Evolutionary conservation across 2,797 vertebrate genomes (phyloP).

Genomic region (Ibycter americanus): DNA sequence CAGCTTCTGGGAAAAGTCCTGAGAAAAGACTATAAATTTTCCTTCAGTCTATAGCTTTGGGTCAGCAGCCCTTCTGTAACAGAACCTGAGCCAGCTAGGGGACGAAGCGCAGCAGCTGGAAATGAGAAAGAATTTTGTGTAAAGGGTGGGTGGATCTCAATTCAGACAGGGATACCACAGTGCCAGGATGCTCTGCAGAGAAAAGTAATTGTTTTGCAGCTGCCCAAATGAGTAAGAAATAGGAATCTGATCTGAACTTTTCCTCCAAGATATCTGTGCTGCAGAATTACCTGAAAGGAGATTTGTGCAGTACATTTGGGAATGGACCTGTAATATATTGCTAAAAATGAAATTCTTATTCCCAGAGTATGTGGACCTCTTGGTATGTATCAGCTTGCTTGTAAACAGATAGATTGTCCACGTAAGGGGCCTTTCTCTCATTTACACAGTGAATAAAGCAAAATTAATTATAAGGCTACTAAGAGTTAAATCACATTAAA

Average conservation of each 20-base stretch:
- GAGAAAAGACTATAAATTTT: neutral
- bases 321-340: neutral
- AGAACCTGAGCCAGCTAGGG: neutral
- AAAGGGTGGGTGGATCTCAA: neutral
- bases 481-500: constrained; percentile 21
- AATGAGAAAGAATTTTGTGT: neutral
- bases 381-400: neutral
- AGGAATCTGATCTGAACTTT: neutral
- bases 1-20: neutral
- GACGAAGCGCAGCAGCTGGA: neutral
- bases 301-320: neutral
- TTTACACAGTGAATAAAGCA: neutral
- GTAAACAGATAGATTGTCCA: neutral
- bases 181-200: neutral
- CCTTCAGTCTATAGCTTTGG: neutral
- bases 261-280: neutral
- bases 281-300: neutral
- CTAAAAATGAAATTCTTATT: neutral
- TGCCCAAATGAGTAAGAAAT: neutral
- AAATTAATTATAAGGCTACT: neutral
- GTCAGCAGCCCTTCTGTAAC: neutral
- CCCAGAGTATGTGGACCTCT: neutral
- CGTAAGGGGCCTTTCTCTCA: neutral
- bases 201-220: neutral
- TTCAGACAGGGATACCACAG: neutral